A percentile compares a stretch with the other conserved stretches of the same genome.
phyloP scores from a whole-genome alignment of 35 echinoderm and acorn worm genomes.

The Holothuria glaberrima region DNA sequence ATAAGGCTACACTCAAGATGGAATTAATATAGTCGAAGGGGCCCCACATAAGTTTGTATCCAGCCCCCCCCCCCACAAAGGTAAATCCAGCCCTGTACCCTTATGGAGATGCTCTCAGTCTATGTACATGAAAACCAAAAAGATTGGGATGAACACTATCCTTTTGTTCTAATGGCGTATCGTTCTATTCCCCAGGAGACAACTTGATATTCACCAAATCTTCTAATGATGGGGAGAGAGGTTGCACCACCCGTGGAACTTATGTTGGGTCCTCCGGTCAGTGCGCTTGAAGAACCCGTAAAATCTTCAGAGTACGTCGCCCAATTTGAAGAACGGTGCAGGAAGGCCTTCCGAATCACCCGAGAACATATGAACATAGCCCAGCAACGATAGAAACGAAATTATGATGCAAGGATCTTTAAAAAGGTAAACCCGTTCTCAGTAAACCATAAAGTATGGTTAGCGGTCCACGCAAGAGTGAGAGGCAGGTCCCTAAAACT shows the following conservation, averaged over 20 bases:
- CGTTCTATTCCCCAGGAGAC: constrained; percentile 25
- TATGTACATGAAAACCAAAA: constrained; percentile 35
- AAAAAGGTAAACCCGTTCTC: not conserved
- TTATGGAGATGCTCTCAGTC: not conserved
- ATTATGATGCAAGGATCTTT: constrained; percentile 32
- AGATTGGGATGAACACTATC: constrained; percentile 49
- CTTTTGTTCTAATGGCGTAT: constrained; percentile 57
- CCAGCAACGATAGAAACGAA: constrained; percentile 29
- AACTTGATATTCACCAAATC: constrained; percentile 38
- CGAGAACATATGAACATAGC: not conserved
- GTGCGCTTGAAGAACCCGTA: not conserved
- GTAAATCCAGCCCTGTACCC: no score
- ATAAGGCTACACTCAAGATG: no score
- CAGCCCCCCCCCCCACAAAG: no score
- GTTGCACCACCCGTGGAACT: constrained; percentile 33
- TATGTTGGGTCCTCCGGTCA: constrained; percentile 43
- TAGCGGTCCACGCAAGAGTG: not conserved
- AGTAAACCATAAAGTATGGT: constrained; percentile 58
- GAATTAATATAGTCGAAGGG: no score
- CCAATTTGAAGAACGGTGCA: constrained; percentile 28
- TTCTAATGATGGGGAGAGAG: constrained; percentile 26
- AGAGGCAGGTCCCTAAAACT: constrained; percentile 61
- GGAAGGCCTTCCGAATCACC: not conserved
- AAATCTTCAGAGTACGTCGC: not conserved
- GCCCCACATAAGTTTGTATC: no score